Evolutionary conservation across 1,140 invertebrate genomes (phyloP).

Genomic region (Zaprionus kolodkinae): DNA sequence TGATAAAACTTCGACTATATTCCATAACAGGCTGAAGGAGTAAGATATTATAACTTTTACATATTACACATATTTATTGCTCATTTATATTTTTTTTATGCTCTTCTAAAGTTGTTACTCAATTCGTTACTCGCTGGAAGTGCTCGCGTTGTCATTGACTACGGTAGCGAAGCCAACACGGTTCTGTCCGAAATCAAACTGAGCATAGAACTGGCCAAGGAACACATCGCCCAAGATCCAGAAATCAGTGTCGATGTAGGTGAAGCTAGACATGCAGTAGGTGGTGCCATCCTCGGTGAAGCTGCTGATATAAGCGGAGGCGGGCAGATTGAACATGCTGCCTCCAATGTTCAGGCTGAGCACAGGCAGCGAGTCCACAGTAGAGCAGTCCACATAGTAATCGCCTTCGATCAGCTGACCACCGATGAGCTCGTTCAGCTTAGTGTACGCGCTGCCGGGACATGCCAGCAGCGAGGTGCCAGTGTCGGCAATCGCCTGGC

Average conservation of each 20-base stretch:
- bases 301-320: constrained; percentile 79
- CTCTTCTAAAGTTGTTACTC: neutral
- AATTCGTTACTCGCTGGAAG: constrained; percentile 45
- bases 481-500: constrained; percentile 90
- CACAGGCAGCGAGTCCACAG: constrained; percentile 46
- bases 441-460: constrained; percentile 81
- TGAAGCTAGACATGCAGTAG: constrained; percentile 95
- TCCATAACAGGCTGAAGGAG: no score
- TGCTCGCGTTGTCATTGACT: constrained; percentile 50
- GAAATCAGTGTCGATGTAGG: constrained; percentile 85
- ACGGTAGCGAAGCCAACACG: constrained; percentile 87
- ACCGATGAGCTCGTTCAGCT: constrained; percentile 59
- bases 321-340: constrained; percentile 53
- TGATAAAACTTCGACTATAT: no score
- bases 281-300: constrained; percentile 87
- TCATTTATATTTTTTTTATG: neutral
- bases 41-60: no score
- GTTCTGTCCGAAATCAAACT: constrained; percentile 89
- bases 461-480: constrained; percentile 91
- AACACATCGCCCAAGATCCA: constrained; percentile 87
- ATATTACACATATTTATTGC: neutral
- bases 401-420: constrained; percentile 40
- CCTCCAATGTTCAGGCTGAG: constrained; percentile 63
- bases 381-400: constrained; percentile 58
- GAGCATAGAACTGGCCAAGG: constrained; percentile 89